Evolutionary conservation across 2,113 vertebrate species (phyloP).

Genomic region (Rhombomys opimus): DNA sequence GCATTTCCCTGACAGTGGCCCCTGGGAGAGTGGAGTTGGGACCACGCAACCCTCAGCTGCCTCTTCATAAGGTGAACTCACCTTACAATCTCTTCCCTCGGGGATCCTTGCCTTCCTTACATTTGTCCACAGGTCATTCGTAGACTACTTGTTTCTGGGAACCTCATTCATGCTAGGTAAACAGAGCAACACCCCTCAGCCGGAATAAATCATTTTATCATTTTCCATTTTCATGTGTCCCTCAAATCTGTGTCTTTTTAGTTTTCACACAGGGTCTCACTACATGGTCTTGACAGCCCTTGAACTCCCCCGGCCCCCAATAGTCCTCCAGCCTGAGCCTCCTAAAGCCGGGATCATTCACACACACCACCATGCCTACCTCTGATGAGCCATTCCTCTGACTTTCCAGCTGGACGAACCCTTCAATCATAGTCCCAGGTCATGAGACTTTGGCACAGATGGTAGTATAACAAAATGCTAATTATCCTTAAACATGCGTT

Average conservation of each 20-base stretch:
- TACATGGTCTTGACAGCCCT: neutral
- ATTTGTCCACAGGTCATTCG: neutral
- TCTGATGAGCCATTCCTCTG: neutral
- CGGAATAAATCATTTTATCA: neutral
- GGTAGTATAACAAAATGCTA: neutral
- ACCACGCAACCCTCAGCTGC: fast-evolving
- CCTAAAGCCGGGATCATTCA: too few relatives aligned
- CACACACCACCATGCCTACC: too few relatives aligned
- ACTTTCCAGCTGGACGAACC: neutral
- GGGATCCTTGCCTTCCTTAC: neutral
- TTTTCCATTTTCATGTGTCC: neutral
- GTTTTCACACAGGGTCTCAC: neutral
- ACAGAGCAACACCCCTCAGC: neutral
- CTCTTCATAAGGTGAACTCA: neutral
- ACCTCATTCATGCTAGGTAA: neutral
- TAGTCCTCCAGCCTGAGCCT: neutral
- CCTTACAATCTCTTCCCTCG: neutral
- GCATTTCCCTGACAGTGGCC: neutral
- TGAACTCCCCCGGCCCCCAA: neutral
- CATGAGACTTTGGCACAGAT: neutral
- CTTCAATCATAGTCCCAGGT: neutral
- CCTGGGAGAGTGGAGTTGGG: neutral
- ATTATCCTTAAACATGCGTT: neutral
- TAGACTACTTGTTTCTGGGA: neutral
- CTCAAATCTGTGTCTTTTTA: neutral